These are phyloP conservation scores for Conomelus anceps DNA, from an alignment of 2,888 invertebrate species.

Conservation along the genomic window DNA sequence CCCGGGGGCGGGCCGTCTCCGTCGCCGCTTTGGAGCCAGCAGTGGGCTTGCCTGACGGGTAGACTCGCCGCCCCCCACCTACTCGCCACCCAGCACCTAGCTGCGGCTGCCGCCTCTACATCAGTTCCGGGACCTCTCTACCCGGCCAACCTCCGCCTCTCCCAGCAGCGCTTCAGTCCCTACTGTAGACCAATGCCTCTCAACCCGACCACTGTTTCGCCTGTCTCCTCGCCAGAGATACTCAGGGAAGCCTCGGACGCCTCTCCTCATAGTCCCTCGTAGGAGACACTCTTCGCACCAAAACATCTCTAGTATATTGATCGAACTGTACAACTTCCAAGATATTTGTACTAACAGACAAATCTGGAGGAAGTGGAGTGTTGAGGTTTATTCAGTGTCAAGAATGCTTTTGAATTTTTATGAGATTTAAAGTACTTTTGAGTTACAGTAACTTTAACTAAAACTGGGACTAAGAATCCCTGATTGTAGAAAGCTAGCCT, in stretches of 20 bases:
- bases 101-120: constrained; percentile 41
- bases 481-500: too few species aligned
- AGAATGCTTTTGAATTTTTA: background rate
- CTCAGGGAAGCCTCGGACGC: constrained; percentile 24
- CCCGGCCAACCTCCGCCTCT: constrained; percentile 16
- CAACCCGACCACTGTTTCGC: constrained; percentile 23
- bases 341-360: background rate
- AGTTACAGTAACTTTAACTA: too few species aligned
- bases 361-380: background rate
- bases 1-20: constrained; percentile 34
- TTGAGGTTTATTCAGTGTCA: background rate
- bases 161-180: constrained; percentile 22
- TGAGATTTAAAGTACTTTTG: too few species aligned
- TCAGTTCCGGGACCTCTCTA: constrained; percentile 23
- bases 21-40: constrained; percentile 62
- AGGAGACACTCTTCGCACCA: background rate
- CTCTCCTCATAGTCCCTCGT: constrained; percentile 16
- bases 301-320: too few species aligned
- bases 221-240: constrained; percentile 28
- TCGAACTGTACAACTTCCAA: too few species aligned
- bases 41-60: constrained; percentile 61
- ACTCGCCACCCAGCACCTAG: constrained; percentile 48
- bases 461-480: too few species aligned
- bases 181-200: constrained; percentile 21
- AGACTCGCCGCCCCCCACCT: constrained; percentile 37